Conservation (phyloP, 2,797 vertebrate genomes). For the Peromyscus nudipes region DNA sequence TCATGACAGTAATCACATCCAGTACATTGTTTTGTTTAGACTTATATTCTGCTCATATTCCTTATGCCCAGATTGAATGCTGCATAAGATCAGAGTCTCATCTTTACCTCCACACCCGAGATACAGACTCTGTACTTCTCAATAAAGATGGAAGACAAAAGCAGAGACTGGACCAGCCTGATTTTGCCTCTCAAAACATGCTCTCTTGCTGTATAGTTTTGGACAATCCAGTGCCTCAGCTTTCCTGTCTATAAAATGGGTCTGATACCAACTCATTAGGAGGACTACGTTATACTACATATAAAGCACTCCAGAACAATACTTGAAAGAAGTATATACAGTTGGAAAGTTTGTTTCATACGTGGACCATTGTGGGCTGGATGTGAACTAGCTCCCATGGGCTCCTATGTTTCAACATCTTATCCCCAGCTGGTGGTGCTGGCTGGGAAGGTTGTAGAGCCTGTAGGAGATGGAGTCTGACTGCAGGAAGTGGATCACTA, state of each 20-base stretch:
- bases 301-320: neutral
- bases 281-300: neutral
- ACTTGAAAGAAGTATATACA: neutral
- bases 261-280: neutral
- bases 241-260: conserved; percentile 30
- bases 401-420: neutral
- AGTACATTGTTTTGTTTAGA: conserved; percentile 16
- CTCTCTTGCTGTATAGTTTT: neutral
- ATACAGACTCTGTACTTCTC: neutral
- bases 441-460: neutral
- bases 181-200: conserved; percentile 10
- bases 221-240: neutral
- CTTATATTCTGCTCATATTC: neutral
- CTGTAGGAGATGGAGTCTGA: neutral
- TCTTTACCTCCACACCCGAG: neutral
- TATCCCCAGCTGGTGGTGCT: neutral
- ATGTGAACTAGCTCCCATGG: neutral
- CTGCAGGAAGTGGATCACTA: neutral
- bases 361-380: neutral
- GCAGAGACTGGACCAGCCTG: neutral
- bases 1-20: neutral
- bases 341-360: neutral
- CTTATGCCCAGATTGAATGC: neutral
- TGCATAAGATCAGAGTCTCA: neutral
- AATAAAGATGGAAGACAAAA: neutral